Conservation (phyloP, 2,888 invertebrate species). For the Synergus gifuensis region DNA sequence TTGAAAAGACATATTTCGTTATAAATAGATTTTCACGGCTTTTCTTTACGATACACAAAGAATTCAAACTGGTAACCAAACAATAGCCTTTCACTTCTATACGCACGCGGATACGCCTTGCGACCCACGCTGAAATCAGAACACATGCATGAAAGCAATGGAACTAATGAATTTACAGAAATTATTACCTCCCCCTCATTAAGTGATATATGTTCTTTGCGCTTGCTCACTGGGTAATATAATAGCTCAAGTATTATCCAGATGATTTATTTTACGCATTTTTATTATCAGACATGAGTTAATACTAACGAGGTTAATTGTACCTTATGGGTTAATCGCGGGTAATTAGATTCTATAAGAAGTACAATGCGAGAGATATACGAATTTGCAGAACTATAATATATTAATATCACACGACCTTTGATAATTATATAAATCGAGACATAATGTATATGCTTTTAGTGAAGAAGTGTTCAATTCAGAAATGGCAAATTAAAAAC, state of each 20-base stretch:
- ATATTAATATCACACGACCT: not conserved
- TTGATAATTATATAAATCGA: not conserved
- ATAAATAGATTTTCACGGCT: slow-evolving; percentile 54
- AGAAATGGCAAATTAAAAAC: not conserved
- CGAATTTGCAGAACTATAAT: not conserved
- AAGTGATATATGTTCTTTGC: slow-evolving; percentile 8
- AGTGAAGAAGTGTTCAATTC: not conserved
- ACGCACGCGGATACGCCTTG: slow-evolving; percentile 60
- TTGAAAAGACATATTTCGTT: not conserved
- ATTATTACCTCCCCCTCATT: slow-evolving; percentile 40
- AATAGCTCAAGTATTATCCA: slow-evolving; percentile 3
- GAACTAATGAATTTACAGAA: slow-evolving; percentile 49
- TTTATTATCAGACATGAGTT: not conserved
- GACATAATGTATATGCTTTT: not conserved
- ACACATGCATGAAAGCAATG: slow-evolving; percentile 49
- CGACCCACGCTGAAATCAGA: slow-evolving; percentile 57
- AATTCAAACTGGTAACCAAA: slow-evolving; percentile 58
- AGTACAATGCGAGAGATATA: not conserved
- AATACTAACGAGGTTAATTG: slow-evolving; percentile 3
- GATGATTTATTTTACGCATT: slow-evolving; percentile 11
- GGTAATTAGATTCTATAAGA: not conserved
- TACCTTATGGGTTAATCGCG: not conserved
- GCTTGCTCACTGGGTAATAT: not conserved
- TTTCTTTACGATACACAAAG: slow-evolving; percentile 52
- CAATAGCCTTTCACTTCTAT: slow-evolving; percentile 71